A percentile compares a stretch with the other conserved stretches of the same genome.
phyloP scores from a whole-genome alignment of 2,113 vertebrate genomes.

The Stegostoma tigrinum region DNA sequence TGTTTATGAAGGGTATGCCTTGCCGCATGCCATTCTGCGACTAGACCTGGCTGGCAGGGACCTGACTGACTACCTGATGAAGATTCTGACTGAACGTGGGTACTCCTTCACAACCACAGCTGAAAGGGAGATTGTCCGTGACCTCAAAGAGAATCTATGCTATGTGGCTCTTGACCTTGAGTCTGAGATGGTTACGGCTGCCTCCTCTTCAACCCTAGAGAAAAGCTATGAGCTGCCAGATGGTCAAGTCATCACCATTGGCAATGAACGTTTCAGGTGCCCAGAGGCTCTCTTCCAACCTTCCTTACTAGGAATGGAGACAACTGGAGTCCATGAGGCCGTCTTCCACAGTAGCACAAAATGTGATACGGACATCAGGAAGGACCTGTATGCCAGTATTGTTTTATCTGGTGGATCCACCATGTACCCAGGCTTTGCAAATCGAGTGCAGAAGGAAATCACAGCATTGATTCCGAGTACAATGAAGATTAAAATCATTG shows the following conservation, averaged over 20 bases:
- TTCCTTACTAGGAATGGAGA: neutral
- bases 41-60: slow-evolving; percentile 57
- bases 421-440: neutral
- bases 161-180: neutral
- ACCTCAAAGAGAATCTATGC: neutral
- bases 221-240: slow-evolving; percentile 24
- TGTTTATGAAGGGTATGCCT: slow-evolving; percentile 13
- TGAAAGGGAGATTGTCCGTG: slow-evolving; percentile 53
- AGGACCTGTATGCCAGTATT: neutral
- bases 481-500: slow-evolving; percentile 70
- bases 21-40: slow-evolving; percentile 11
- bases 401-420: neutral
- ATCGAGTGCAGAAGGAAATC: neutral
- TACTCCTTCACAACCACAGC: slow-evolving; percentile 54
- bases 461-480: neutral
- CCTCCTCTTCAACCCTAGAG: slow-evolving; percentile 43
- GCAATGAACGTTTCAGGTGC: slow-evolving; percentile 10
- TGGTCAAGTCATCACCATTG: slow-evolving; percentile 1
- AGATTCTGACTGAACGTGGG: slow-evolving; percentile 49
- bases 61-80: slow-evolving; percentile 53
- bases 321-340: neutral
- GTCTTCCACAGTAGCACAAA: neutral
- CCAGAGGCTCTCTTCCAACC: slow-evolving; percentile 54
- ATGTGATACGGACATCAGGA: neutral
- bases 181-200: slow-evolving; percentile 52